A percentile compares a stretch with the other conserved stretches of the same genome.
Conservation (phyloP, 2,888 invertebrate species). For the Ichneumoninae sp. region DNA sequence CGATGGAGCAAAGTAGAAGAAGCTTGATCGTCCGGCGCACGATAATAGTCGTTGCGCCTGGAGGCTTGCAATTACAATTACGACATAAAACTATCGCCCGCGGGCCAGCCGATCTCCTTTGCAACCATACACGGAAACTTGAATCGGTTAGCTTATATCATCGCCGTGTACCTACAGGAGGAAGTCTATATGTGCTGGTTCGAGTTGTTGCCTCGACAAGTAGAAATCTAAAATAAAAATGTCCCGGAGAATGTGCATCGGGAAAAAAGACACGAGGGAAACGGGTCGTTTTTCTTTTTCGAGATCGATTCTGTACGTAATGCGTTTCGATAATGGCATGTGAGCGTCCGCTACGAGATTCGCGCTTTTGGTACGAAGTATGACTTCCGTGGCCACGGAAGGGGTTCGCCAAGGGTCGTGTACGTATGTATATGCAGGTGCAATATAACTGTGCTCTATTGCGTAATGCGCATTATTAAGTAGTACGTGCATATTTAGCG, state of each 20-base stretch:
- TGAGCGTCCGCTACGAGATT: background rate
- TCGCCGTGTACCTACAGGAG: constrained; percentile 1
- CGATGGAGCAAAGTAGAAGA: background rate
- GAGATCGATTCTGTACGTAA: constrained; percentile 2
- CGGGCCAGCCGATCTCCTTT: constrained; percentile 1
- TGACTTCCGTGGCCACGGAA: background rate
- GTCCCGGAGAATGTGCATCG: background rate
- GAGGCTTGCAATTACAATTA: constrained; percentile 42
- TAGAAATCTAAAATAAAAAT: background rate
- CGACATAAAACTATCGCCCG: constrained; percentile 31
- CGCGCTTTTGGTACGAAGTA: background rate
- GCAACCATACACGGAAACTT: constrained; percentile 33
- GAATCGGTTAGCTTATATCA: background rate
- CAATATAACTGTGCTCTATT: constrained; percentile 59
- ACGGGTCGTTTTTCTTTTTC: background rate
- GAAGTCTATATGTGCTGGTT: background rate
- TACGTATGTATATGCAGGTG: background rate
- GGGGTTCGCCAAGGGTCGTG: background rate
- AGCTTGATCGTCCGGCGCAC: background rate
- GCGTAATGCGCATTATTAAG: constrained; percentile 58
- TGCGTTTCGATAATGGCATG: background rate
- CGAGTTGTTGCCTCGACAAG: background rate
- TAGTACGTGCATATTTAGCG: constrained; percentile 40
- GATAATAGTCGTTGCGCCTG: constrained; percentile 15
- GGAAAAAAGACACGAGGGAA: background rate